These are phyloP conservation scores for Cydia strobilella DNA, from an alignment of 1,140 invertebrate species.

Conservation along the genomic window DNA sequence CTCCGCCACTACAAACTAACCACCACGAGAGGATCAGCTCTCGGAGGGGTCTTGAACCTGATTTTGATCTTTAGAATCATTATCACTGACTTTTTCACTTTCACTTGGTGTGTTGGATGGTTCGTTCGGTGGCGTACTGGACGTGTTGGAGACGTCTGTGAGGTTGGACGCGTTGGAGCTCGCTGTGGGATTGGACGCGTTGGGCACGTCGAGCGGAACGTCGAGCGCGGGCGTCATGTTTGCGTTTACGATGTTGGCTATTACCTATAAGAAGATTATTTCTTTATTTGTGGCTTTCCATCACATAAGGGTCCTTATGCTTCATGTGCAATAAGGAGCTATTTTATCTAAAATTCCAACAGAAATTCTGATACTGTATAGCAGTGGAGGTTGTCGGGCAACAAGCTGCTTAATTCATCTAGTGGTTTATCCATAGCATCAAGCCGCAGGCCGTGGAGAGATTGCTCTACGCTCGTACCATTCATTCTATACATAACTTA, in stretches of 20 bases:
- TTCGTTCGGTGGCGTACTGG: not conserved
- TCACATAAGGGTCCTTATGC: too few species aligned
- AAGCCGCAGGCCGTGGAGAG: slow-evolving; percentile 35
- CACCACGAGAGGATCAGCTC: slow-evolving; percentile 15
- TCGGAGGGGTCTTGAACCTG: not conserved
- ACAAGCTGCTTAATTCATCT: too few species aligned
- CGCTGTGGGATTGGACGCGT: not conserved
- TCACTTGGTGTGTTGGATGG: not conserved
- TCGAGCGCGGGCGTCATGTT: slow-evolving; percentile 36
- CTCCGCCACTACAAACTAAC: not conserved
- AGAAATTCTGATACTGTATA: too few species aligned
- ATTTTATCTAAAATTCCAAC: too few species aligned
- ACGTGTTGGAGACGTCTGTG: not conserved
- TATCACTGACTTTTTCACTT: slow-evolving; percentile 4
- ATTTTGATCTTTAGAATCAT: not conserved
- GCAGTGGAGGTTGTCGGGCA: too few species aligned
- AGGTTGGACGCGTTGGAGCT: not conserved
- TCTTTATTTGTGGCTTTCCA: too few species aligned
- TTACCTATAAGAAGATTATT: too few species aligned
- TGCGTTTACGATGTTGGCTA: slow-evolving; percentile 44
- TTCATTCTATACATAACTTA: not conserved
- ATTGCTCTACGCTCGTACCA: not conserved
- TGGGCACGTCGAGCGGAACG: slow-evolving; percentile 6
- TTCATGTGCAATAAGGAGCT: too few species aligned
- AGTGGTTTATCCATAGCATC: too few species aligned